Conservation (phyloP, 2,797 vertebrate genomes). For the Sebastes alutus region DNA sequence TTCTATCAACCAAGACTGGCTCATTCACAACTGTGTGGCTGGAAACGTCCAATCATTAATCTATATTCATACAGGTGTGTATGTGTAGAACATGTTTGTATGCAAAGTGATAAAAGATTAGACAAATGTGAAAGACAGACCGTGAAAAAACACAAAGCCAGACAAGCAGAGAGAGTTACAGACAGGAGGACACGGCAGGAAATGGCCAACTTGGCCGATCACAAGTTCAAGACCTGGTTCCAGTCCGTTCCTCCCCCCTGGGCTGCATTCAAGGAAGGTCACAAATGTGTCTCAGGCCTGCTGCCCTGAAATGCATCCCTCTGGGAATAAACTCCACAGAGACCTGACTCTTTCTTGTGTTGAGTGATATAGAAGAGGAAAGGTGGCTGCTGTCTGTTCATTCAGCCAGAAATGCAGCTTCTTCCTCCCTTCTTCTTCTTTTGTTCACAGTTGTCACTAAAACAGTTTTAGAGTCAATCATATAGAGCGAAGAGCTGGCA, state of each 20-base stretch:
- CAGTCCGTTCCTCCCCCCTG: background rate
- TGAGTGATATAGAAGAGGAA: slow-evolving; percentile 11
- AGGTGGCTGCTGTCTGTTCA: slow-evolving; percentile 16
- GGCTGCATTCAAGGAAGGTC: slow-evolving; percentile 17
- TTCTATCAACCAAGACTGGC: too few species aligned
- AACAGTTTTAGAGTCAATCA: background rate
- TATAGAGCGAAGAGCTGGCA: background rate
- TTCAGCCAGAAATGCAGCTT: slow-evolving; percentile 2
- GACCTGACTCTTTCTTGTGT: background rate
- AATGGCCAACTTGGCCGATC: background rate
- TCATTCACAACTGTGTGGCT: too few species aligned
- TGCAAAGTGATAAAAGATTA: background rate
- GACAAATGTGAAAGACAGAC: background rate
- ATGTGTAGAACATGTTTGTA: too few species aligned
- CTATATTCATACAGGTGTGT: too few species aligned
- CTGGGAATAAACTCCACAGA: slow-evolving; percentile 14
- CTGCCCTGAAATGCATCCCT: slow-evolving; percentile 3
- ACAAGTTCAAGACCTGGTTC: slow-evolving; percentile 25
- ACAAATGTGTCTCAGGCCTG: background rate
- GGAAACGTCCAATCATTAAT: too few species aligned
- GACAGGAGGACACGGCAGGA: background rate
- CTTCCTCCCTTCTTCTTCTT: background rate
- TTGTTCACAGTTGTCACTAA: slow-evolving; percentile 22
- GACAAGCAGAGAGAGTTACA: background rate
- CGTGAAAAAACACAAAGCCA: background rate